Evolutionary conservation across 2,888 invertebrate genomes (phyloP).

Genomic region (Cenopis cana): DNA sequence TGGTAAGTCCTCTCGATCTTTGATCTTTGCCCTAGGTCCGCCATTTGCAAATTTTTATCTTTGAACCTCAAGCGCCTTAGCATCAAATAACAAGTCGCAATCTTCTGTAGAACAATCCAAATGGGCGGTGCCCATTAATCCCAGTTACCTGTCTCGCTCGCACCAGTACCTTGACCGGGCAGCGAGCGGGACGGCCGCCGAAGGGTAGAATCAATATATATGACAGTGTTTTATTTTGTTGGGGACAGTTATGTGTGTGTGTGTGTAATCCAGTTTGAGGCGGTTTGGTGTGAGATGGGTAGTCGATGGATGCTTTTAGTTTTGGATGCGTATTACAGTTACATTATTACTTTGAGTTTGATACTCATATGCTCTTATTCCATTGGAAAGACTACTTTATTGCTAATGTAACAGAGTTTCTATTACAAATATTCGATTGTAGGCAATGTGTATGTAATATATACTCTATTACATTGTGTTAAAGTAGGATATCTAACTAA

Average conservation of each 20-base stretch:
- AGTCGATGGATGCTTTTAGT: background rate
- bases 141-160: conserved; percentile 2
- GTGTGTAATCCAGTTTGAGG: conserved; percentile 7
- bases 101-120: conserved; percentile 22
- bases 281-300: background rate
- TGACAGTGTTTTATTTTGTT: conserved; percentile 32
- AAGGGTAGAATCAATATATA: conserved; percentile 28
- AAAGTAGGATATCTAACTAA: too few relatives aligned
- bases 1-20: too few relatives aligned
- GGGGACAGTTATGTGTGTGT: conserved; percentile 19
- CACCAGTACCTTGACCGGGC: background rate
- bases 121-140: conserved; percentile 31
- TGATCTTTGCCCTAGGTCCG: background rate
- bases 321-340: background rate
- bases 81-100: background rate
- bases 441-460: too few relatives aligned
- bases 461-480: too few relatives aligned
- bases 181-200: conserved; percentile 1
- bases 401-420: too few relatives aligned
- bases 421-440: too few relatives aligned
- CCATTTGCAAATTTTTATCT: background rate
- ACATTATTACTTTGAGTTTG: too few relatives aligned
- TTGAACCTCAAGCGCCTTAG: background rate
- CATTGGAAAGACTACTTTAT: too few relatives aligned
- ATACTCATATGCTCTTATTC: too few relatives aligned